Evolutionary conservation across 2,888 invertebrate species (phyloP).

Genomic region (Gymnosoma rotundatum): DNA sequence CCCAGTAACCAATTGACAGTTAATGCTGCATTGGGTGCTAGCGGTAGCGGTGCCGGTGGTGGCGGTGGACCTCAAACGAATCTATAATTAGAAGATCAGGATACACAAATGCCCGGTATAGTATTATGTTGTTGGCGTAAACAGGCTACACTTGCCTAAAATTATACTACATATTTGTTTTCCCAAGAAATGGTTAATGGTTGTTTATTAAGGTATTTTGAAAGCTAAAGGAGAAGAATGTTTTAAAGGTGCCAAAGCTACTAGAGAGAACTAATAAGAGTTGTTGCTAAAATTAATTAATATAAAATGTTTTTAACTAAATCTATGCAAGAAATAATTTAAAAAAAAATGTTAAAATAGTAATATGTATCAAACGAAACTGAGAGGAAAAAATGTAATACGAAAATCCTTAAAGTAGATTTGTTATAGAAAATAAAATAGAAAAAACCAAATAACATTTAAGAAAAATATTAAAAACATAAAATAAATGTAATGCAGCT

Average conservation of each 20-base stretch:
- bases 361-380: background rate
- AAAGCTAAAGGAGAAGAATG: slow-evolving; percentile 22
- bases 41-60: slow-evolving; percentile 50
- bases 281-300: slow-evolving; percentile 43
- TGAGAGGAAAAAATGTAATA: background rate
- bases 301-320: slow-evolving; percentile 40
- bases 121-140: slow-evolving; percentile 66
- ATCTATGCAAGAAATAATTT: slow-evolving; percentile 11
- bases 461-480: slow-evolving; percentile 13
- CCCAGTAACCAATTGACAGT: slow-evolving; percentile 32
- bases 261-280: slow-evolving; percentile 49
- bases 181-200: slow-evolving; percentile 50
- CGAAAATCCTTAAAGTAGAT: slow-evolving; percentile 19
- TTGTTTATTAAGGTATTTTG: slow-evolving; percentile 54
- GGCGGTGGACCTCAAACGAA: slow-evolving; percentile 72
- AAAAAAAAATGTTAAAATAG: slow-evolving; percentile 43
- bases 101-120: slow-evolving; percentile 27
- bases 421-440: slow-evolving; percentile 50
- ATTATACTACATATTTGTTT: slow-evolving; percentile 21
- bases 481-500: background rate
- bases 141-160: slow-evolving; percentile 55
- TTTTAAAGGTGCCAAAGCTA: slow-evolving; percentile 59
- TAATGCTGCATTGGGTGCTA: slow-evolving; percentile 46
- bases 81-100: slow-evolving; percentile 73
- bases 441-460: slow-evolving; percentile 3